A percentile compares a stretch with the other conserved stretches of the same genome.
Evolutionary conservation across 2,113 vertebrate species (phyloP).

Genomic region (Ramphastos sulfuratus): DNA sequence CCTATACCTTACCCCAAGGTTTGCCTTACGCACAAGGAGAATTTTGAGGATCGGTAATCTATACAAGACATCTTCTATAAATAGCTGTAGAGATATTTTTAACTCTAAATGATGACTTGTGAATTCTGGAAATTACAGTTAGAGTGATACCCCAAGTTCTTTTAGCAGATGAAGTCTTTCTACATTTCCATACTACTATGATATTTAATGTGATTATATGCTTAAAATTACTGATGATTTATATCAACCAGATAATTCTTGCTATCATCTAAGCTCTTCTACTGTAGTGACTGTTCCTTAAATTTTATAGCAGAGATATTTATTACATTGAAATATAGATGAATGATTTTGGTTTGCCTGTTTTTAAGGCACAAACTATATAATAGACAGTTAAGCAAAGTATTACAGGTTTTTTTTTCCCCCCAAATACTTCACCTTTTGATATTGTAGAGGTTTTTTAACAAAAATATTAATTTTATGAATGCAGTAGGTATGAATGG

Average conservation of each 20-base stretch:
- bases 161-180: not conserved
- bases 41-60: not conserved
- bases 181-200: not conserved
- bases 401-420: not conserved
- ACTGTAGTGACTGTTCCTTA: not conserved
- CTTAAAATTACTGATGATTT: not conserved
- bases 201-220: not conserved
- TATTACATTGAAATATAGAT: not conserved
- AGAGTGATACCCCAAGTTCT: not conserved
- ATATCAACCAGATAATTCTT: not conserved
- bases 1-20: no score
- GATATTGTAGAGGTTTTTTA: not conserved
- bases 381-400: not conserved
- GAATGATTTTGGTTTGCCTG: not conserved
- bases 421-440: not conserved
- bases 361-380: not conserved
- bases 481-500: not conserved
- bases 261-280: not conserved
- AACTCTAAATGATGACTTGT: not conserved
- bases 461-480: not conserved
- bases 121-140: constrained; percentile 37
- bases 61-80: not conserved
- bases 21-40: not conserved
- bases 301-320: not conserved
- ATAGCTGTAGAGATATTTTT: not conserved